Evolutionary conservation across 2,113 vertebrate species (phyloP), one percentile per base, ranked within the genome.

Genomic region (Geococcyx californianus): DNA sequence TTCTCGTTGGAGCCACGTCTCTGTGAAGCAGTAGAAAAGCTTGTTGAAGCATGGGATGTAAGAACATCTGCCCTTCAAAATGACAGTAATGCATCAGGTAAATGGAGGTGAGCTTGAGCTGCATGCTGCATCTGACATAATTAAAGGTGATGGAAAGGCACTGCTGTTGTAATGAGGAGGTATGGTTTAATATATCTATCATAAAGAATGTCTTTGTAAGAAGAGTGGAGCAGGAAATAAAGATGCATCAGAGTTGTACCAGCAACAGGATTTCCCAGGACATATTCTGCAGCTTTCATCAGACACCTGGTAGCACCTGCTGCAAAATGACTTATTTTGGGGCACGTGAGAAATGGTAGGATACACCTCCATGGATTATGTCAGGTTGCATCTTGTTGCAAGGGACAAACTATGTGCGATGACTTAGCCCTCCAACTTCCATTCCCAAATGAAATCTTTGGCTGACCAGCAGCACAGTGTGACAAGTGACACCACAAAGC

Each of bases 1-100:
- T n/a, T 75, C 73, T 90, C 0, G 0, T 68, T 81, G 76, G 44
- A 92, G 40, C 82, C 38, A 49, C 1, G 0, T 64, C 73, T 92
- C 90, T 92, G 68, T 68, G 72, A 96, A 93, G 90, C 76, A 85
- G 60, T 70, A 81, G 64, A 84, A 86, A 77, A 88, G 64, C 54
- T 81, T 81, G 90, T 94, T 95, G 90, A 92, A 88, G 92, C 92
- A 90, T 87, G 69, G 79, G 40, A 62, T 86, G 93, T 92, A 91
- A 91, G 92, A 96, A 86, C 85, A 95, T 90, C 92, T 96, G 94
- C 94, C 94, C 90, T 95, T 96, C 93, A 95, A 96, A 96, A 96
- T 49, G 60, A 84, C 88, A 90, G 85, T 81, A 94, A 97, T 97
- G 94, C 90, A 93, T 96, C 93, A 94, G 94, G 88, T 90, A 96